Evolutionary conservation across 2,797 vertebrate genomes (phyloP), one percentile per base, ranked within the genome.

Genomic region (Numenius phaeopus): DNA sequence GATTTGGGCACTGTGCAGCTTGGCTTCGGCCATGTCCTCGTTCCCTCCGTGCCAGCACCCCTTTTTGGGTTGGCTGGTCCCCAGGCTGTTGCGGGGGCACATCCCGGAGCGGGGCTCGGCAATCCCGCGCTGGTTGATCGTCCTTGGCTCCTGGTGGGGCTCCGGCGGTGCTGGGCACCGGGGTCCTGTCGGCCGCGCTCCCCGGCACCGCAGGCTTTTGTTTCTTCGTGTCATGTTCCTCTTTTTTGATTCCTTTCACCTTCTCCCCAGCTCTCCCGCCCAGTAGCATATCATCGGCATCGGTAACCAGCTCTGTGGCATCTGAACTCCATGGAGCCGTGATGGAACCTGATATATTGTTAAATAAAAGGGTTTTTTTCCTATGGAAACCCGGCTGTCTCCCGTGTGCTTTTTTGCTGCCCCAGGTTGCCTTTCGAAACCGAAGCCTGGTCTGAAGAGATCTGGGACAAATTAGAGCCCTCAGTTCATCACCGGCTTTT

Each of bases 261-360:
- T 89, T 94, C 86, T 92, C 85, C 84, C 88, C 89, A 83, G 94
- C 91, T 91, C 94, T 96, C 95, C 91, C 83, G 70, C 96, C 97
- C 95, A 94, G 94, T 97, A 96, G 95, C 96, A 96, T 96, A 95
- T 97, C 97, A 97, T 96, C 69, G 82, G 94, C 96, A 96, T 97
- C 65, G 73, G 88, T 96, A 97, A 94, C 87, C 95, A 81, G 93
- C 96, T 97, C 97, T 96, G 92, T 93, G 97, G 97, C 95, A 91
- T 80, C 92, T 93, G 92, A 96, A 95, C 96, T 91, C 97, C 97
- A 97, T 97, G 97, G 98, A 97, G 98, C 97, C 94, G 72, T 98
- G 98, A 97, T 98, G 97, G 97, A 98, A 97, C 96, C 97, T 98
- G 98, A 98, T 98, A 98, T 98, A 98, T 98, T 98, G 97, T 98